phyloP scores from a whole-genome alignment of 2,113 vertebrate species.

The Austrofundulus limnaeus region DNA sequence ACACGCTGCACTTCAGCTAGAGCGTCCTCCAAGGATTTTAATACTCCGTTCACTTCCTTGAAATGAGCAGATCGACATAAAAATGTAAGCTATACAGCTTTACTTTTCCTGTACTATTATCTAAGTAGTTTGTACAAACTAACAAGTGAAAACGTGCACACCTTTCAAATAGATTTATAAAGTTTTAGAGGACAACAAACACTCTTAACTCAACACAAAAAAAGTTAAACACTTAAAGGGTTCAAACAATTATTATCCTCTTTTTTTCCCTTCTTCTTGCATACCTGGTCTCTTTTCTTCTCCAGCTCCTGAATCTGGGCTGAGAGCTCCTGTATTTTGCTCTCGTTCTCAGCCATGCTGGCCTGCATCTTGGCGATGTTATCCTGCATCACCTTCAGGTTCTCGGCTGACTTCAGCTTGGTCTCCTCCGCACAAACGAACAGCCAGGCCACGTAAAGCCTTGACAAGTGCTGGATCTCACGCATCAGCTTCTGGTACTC shows the following conservation, averaged over 20 bases:
- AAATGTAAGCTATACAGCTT: neutral
- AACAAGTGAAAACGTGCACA: too few species aligned
- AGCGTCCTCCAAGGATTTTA: constrained; percentile 81
- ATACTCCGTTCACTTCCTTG: constrained; percentile 81
- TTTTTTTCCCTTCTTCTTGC: neutral
- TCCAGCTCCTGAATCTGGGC: constrained; percentile 85
- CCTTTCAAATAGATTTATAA: too few species aligned
- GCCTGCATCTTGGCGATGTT: constrained; percentile 78
- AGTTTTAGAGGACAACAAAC: too few species aligned
- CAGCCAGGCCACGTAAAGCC: constrained; percentile 86
- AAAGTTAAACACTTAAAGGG: too few species aligned
- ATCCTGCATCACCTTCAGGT: constrained; percentile 83
- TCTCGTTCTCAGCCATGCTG: constrained; percentile 79
- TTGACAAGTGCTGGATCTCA: constrained; percentile 86
- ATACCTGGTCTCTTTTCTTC: constrained; percentile 85
- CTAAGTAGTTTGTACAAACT: too few species aligned
- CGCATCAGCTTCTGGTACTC: constrained; percentile 91
- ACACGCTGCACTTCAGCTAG: constrained; percentile 85
- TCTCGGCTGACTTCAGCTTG: constrained; percentile 77
- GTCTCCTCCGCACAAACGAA: constrained; percentile 89
- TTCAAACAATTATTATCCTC: neutral
- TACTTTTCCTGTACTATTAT: neutral
- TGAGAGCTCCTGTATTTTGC: constrained; percentile 79
- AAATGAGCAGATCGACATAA: constrained; percentile 4
- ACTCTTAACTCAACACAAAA: too few species aligned